Evolutionary conservation across 2,113 vertebrate genomes (phyloP), one percentile per base, ranked within the genome.

Genomic region (Taxidea taxus): DNA sequence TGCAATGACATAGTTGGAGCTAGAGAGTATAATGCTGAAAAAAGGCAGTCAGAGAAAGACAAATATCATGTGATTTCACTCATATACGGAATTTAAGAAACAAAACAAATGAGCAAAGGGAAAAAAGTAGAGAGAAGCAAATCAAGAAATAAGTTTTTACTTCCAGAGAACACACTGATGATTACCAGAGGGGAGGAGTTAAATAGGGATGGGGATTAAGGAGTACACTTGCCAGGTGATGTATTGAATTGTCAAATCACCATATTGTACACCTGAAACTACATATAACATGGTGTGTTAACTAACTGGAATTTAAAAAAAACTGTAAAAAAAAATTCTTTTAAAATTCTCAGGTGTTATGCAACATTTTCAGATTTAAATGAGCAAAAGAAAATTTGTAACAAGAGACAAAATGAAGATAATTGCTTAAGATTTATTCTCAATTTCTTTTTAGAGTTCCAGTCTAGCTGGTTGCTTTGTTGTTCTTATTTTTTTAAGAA

Each of bases 401-500:
- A 84, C 95, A 89, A 49, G 66, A 39, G 34, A 4, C 2, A 92
- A 80, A 10, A 21, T 10, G 3, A 37, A 70, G 68, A 93, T 81
- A 62, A 37, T 10, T 23, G 91, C 94, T 37, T 49, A 39, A 42
- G 1, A 84, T 87, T 91, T 78, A 88, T 42, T 56, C 2, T 88
- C 21, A 66, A 15, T 66, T 96, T 84, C 51, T 77, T 96, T 96
- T 98, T 84, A 14, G 27, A 60, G 25, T 54, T 90, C 21, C 75
- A 49, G 7, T 25, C 95, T 82, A 80, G 20, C 44, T 77, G 60
- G 18, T 56, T 15, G 25, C 85, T 78, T 56, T 20, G 15, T 89
- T 78, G 15, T 51, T 94, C 68, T 54, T 82, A 14, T 39, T 85
- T 80, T 68, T 81, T 96, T 37, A 97, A 97, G 96, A 97, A 97